Evolutionary conservation across 2,797 vertebrate genomes (phyloP).

Genomic region (Melopsittacus undulatus): DNA sequence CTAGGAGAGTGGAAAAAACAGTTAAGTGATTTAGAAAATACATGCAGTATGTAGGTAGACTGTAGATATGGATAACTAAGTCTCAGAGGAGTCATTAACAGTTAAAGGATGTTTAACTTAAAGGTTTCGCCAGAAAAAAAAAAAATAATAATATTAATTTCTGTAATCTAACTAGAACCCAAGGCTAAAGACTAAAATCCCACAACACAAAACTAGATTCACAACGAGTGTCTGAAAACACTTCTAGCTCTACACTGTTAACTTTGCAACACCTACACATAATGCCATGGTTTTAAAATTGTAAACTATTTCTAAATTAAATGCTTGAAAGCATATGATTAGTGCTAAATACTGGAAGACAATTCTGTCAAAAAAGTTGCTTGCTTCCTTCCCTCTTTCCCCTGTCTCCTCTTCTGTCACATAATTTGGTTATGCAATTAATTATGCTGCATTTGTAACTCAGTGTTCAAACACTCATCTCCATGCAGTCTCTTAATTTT

Average conservation of each 20-base stretch:
- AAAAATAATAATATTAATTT: not conserved
- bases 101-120: not conserved
- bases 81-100: not conserved
- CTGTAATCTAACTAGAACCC: not conserved
- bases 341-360: not conserved
- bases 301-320: conserved; percentile 1
- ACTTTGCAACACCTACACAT: not conserved
- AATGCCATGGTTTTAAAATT: not conserved
- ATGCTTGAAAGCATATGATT: not conserved
- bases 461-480: not conserved
- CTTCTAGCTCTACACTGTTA: not conserved
- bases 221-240: not conserved
- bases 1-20: not conserved
- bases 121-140: not conserved
- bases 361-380: not conserved
- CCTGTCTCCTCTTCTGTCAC: not conserved
- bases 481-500: not conserved
- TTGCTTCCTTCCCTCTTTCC: not conserved
- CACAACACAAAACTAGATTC: not conserved
- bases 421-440: not conserved
- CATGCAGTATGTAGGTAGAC: not conserved
- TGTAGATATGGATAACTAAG: not conserved
- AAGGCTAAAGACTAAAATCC: not conserved
- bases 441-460: not conserved
- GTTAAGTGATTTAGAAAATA: not conserved